Evolutionary conservation across 2,888 invertebrate species (phyloP), one percentile per base, ranked within the genome.

Genomic region (Drosophila kanekoi): DNA sequence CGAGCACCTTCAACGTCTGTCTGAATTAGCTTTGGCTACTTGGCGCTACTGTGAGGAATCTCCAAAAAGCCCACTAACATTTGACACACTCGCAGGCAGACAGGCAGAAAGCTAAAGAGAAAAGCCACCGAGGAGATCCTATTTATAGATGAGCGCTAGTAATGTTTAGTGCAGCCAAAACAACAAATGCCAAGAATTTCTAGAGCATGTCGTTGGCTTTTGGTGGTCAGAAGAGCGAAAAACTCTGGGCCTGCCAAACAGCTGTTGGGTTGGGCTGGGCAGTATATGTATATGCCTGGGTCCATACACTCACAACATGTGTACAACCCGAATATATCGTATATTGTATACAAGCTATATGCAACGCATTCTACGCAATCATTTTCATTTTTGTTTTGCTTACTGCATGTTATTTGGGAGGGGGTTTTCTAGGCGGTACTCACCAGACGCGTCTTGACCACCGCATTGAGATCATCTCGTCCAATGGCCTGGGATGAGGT

Each of bases 401-500:
- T 78, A 79, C 72, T 73, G 72, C 61, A 37, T 51, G 62, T 35
- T 64, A 10, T 18, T 18, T 13, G 20, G 10, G 8, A 38, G 28
- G 53, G 62, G 43, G 28, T 35, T 45, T 48, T 60, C 45, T 44
- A 8, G 32, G 8, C 20, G 13, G 1, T 56, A 91, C 91, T 91
- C 71, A 91, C 91, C 88, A 91, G 78, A 79, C 91, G 89, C 69
- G 91, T 91, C 73, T 90, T 91, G 40, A 87, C 83, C 47, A 70
- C 74, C 53, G 77, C 68, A 62, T 73, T 85, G 54, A 81, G 65
- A 68, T 82, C 96, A 93, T 96, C 96, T 78, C 96, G 94, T 63
- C 94, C 94, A 82, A 96, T 94, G 16, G 95, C 95, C 70, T 95
- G 94, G 49, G 94, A 93, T 45, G 94, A 94, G 62, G 94, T 93